A percentile compares a stretch with the other conserved stretches of the same genome.
Evolutionary conservation across 2,113 vertebrate genomes (phyloP).

Genomic region (Muntiacus reevesi): DNA sequence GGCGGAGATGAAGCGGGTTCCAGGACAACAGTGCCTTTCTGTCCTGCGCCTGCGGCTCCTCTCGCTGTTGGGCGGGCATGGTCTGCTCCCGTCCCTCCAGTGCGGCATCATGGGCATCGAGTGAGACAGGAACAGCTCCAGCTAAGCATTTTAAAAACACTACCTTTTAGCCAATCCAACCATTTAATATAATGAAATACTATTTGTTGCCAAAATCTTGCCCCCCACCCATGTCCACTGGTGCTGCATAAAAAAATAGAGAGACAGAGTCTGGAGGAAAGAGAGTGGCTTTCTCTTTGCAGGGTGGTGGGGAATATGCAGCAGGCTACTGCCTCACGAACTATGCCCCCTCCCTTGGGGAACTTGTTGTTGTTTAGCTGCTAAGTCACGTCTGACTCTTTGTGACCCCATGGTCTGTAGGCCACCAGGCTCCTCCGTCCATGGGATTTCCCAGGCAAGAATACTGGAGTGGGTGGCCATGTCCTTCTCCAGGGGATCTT

Average conservation of each 20-base stretch:
- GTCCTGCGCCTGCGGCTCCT: neutral
- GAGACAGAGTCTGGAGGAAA: neutral
- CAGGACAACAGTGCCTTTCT: neutral
- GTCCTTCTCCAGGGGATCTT: neutral
- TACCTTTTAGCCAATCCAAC: neutral
- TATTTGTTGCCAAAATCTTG: neutral
- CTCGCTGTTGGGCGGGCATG: neutral
- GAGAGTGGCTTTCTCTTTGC: no score
- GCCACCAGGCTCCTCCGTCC: neutral
- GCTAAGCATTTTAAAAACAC: neutral
- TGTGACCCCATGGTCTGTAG: neutral
- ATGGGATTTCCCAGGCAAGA: neutral
- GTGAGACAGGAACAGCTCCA: neutral
- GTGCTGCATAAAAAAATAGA: rapidly evolving
- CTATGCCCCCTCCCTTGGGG: no score
- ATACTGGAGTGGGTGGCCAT: neutral
- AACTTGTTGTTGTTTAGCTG: neutral
- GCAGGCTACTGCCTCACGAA: neutral
- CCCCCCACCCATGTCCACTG: neutral
- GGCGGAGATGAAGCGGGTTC: neutral
- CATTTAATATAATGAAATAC: neutral
- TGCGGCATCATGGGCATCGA: neutral
- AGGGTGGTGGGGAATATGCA: neutral
- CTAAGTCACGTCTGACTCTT: neutral
- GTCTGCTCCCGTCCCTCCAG: neutral